phyloP scores from a whole-genome alignment of 2,888 invertebrate genomes.

The Emmelina monodactyla region DNA sequence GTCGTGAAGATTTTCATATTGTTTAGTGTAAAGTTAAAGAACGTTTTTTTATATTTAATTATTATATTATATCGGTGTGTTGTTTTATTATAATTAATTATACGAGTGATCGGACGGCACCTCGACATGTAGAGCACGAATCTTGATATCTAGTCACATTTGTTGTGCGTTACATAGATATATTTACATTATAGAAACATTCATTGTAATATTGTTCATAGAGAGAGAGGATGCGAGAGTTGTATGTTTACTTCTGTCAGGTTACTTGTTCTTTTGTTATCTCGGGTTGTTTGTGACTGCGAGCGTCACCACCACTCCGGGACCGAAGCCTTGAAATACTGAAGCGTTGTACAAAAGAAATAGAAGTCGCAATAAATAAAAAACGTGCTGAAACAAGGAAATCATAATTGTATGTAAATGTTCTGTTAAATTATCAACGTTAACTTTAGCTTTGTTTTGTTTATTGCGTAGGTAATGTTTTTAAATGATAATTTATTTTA shows the following conservation, averaged over 20 bases:
- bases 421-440: too few species aligned
- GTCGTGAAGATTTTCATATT: not conserved
- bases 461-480: too few species aligned
- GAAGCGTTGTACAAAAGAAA: not conserved
- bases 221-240: not conserved
- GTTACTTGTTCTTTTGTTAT: not conserved
- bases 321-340: not conserved
- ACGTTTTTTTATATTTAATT: conserved; percentile 2
- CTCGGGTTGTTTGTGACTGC: too few species aligned
- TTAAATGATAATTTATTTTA: too few species aligned
- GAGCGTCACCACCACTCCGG: too few species aligned
- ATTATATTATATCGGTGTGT: conserved; percentile 7
- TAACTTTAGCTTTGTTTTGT: too few species aligned
- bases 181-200: conserved; percentile 9
- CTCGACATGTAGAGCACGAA: conserved; percentile 26
- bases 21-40: not conserved
- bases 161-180: conserved; percentile 35
- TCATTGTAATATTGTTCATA: conserved; percentile 2
- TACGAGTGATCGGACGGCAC: conserved; percentile 19
- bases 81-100: conserved; percentile 4
- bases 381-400: too few species aligned
- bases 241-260: not conserved
- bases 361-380: too few species aligned
- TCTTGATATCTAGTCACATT: conserved; percentile 49
- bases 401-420: too few species aligned